Conservation (phyloP, 1,140 invertebrate genomes). For the Drosophila pallidifrons region DNA sequence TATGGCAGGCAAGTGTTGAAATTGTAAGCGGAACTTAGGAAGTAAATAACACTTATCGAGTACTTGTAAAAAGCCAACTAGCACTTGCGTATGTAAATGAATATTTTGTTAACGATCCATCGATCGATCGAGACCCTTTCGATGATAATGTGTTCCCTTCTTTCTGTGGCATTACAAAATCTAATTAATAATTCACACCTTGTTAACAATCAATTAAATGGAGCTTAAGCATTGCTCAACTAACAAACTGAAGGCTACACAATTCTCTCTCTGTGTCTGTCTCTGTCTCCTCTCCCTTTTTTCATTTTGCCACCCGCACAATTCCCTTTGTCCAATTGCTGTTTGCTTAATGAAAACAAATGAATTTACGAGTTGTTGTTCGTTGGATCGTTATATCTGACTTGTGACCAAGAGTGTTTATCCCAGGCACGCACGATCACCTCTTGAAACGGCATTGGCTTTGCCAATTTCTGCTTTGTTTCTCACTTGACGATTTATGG, state of each 20-base stretch:
- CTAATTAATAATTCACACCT: conserved; percentile 32
- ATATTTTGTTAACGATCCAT: conserved; percentile 9
- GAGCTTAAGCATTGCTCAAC: not conserved
- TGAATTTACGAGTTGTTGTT: conserved; percentile 67
- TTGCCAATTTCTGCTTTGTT: conserved; percentile 72
- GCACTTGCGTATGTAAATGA: conserved; percentile 1
- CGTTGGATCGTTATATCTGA: conserved; percentile 2
- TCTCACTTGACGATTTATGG: conserved; percentile 67
- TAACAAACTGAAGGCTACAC: conserved; percentile 5
- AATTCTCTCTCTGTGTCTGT: not conserved
- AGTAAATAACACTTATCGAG: not conserved
- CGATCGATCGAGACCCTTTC: not conserved
- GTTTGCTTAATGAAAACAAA: conserved; percentile 77
- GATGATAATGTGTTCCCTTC: not conserved
- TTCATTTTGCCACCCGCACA: conserved; percentile 6
- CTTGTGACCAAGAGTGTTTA: conserved; percentile 49
- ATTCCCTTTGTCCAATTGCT: conserved; percentile 24
- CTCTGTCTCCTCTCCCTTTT: conserved; percentile 2
- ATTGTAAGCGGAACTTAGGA: not conserved
- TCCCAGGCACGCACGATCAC: conserved; percentile 69
- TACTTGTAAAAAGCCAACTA: not conserved
- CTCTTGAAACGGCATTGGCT: conserved; percentile 63
- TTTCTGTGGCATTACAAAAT: not conserved
- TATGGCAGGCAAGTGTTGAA: not conserved
- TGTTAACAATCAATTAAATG: conserved; percentile 47